Base-by-base conservation (phyloP, 2,113 vertebrate species). In the Gallinago paraguaiae region DNA sequence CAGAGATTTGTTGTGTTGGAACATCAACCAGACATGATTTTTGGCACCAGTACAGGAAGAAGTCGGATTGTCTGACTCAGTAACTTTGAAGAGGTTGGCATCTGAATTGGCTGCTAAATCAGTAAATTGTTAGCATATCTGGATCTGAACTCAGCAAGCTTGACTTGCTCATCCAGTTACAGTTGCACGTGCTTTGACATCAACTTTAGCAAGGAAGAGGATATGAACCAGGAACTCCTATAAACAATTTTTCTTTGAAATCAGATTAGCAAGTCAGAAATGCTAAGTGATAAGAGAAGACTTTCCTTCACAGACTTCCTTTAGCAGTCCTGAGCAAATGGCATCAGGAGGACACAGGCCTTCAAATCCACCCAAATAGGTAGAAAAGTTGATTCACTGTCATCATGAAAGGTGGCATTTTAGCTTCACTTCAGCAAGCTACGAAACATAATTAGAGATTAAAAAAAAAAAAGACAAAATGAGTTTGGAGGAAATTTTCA, bases 201-300 rank as follows among this genome's bases (percentile, higher is more conserved):
- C 71, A 92, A 3, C 84, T 83, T 93, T 18, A 93, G 64, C 68
- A 92, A 80, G 33, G 54, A 88, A 90, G 57, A 96, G 85, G 88
- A 94, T 93, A 43, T 95, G 93, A 96, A 96, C 94, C 92, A 96
- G 95, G 94, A 96, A 96, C 86, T 95, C 60, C 51, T 70, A 95
- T 86, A 83, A 96, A 90, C 37, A 86, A 75, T 33, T 96, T 86
- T 86, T 25, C 79, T 95, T 92, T 94, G 37, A 51, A 94, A 96
- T 94, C 90, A 94, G 94, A 96, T 95, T 92, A 94, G 76, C 71
- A 86, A 92, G 68, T 77, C 82, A 91, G 71, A 96, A 92, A 94
- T 83, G 64, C 33, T 39, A 90, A 88, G 35, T 51, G 79, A 83
- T 86, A 92, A 94, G 78, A 86, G 59, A 63, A 92, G 46, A 68